phyloP scores from a whole-genome alignment of 37 sponge, comb jelly and placozoan species.

The Beroe forskalii region DNA sequence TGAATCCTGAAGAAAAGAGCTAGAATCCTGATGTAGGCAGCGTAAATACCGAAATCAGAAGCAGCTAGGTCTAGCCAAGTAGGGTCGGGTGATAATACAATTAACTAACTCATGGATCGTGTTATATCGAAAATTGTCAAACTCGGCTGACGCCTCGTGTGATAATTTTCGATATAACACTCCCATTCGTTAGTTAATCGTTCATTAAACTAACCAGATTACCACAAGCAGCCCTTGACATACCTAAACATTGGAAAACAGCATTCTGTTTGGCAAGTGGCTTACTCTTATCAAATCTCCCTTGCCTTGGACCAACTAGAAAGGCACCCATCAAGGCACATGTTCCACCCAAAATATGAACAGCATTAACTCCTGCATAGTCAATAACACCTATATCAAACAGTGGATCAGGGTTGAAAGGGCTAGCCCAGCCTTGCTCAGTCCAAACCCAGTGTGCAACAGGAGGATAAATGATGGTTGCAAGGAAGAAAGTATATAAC shows the following conservation, averaged over 20 bases:
- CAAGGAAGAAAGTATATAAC: constrained; percentile 56
- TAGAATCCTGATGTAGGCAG: no score
- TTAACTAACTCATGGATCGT: no score
- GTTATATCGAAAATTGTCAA: no score
- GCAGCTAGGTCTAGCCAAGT: no score
- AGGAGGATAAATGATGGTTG: constrained; percentile 62
- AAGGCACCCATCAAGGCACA: constrained; percentile 33
- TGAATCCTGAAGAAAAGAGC: no score
- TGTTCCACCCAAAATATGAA: constrained; percentile 59
- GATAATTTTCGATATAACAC: no score
- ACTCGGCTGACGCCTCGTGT: no score
- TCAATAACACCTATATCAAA: constrained; percentile 42
- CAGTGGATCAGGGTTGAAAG: neutral
- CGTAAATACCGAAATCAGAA: no score
- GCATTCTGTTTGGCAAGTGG: constrained; percentile 31
- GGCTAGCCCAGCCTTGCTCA: constrained; percentile 55
- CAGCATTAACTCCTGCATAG: constrained; percentile 30
- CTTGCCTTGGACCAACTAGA: constrained; percentile 51
- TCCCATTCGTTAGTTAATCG: no score
- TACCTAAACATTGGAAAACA: constrained; percentile 50
- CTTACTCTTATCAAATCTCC: constrained; percentile 52
- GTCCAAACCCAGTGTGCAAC: constrained; percentile 65
- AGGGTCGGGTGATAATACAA: no score
- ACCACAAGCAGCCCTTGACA: no score
- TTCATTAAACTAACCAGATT: no score